Base-by-base conservation (phyloP, 2,888 invertebrate genomes). In the Hyposoter didymator region DNA sequence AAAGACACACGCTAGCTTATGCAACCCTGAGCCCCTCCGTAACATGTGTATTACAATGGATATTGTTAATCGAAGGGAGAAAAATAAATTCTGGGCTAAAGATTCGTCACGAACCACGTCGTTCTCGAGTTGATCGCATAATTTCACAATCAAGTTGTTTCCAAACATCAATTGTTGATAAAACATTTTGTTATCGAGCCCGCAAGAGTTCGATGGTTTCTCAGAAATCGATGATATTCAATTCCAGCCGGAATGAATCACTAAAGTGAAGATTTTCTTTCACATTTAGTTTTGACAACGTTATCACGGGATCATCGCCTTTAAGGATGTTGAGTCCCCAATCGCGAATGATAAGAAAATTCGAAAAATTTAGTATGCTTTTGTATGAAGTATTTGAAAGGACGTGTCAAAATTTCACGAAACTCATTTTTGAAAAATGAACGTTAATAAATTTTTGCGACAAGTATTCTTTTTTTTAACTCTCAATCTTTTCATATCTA, bases 1-100 rank as follows among this genome's bases (percentile, higher is more conserved):
- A 19, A 43, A 19, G 19, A 43, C 62, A 59, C 74, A 32, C 62
- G 59, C 59, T 28, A 59, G 59, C 28, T 59, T 59, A 28, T 59
- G 59, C 59, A 28, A 28, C 59, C 28, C 59, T 28, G 59, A 39
- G 39, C 28, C 28, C 28, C 12, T 19, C 14, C 10, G 28, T 28
- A 14, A 14, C 5, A 1, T 12, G 6, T 55, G 14, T 59, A 59
- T 10, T 14, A 59, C 28, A 28, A 59, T 59, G 59, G 28, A 59
- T 28, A 28, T 14, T 22, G 59, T 59, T 28, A 28, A 28, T 28
- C 0, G 10, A 1, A 59, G 59, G 49, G 14, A 59, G 12, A 14
- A 28, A 59, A 49, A 28, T 5, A 22, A 28, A 59, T 28, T 59
- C 28, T 6, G 14, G 1, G 12, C 5, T 59, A 5, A 28, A 28